Evolutionary conservation across 2,113 vertebrate genomes (phyloP), one percentile per base, ranked within the genome.

Genomic region (Paramormyrops kingsleyae): DNA sequence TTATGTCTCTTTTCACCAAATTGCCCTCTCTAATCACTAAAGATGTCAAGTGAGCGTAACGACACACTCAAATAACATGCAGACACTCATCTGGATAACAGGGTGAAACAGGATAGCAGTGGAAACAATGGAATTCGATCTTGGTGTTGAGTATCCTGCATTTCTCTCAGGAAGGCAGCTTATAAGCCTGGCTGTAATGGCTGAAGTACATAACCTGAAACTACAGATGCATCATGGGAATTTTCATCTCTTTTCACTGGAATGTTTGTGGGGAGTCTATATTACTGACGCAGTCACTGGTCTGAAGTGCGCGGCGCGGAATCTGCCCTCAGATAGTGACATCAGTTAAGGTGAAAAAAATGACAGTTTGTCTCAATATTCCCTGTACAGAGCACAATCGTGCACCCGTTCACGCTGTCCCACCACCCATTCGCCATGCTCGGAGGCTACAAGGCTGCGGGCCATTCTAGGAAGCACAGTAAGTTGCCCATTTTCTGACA

Each of bases 401-500:
- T 96, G 86, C 95, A 95, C 13, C 93, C 95, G 77, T 94, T 96
- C 89, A 96, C 92, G 35, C 93, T 97, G 19, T 98, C 96, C 87
- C 92, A 96, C 93, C 97, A 98, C 89, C 97, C 96, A 2, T 95
- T 96, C 88, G 97, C 97, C 84, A 97, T 97, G 97, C 92, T 98
- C 39, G 95, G 94, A 27, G 97, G 97, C 0, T 95, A 96, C 90
- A 95, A 96, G 90, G 97, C 96, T 3, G 95, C 96, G 62, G 93
- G 96, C 15, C 94, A 95, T 56, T 95, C 94, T 90, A 91, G 59
- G 94, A 97, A 95, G 83, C 95, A 96, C 92, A 96, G 97, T 97
- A 89, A 97, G 96, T 46, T 1, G 49, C 44, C 31, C n/a, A 4
- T 84, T 39, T 42, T 35, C 13, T 83, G 47, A 3, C 10, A 44